phyloP scores from a whole-genome alignment of 2,888 invertebrate species.

The Tetheella fluctuosa region DNA sequence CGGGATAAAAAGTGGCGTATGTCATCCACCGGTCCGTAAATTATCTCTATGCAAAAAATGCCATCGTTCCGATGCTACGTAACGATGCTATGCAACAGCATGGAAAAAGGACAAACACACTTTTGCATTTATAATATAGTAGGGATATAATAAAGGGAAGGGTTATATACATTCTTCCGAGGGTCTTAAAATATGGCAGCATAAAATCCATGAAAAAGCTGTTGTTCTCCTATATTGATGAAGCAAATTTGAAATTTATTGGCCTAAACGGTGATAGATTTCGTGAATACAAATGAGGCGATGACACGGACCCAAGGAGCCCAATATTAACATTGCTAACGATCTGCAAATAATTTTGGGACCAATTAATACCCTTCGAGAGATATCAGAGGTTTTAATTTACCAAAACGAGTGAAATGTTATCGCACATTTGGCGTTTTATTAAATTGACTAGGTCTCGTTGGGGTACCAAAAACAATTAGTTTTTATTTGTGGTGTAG shows the following conservation, averaged over 20 bases:
- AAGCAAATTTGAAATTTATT: slow-evolving; percentile 16
- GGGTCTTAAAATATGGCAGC: neutral
- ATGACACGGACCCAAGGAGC: slow-evolving; percentile 14
- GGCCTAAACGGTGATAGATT: slow-evolving; percentile 18
- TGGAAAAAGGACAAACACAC: no score
- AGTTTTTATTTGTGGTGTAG: slow-evolving; percentile 3
- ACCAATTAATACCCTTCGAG: slow-evolving; percentile 9
- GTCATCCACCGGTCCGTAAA: no score
- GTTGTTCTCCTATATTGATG: neutral
- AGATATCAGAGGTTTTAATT: slow-evolving; percentile 1
- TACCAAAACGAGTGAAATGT: neutral
- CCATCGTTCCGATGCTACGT: no score
- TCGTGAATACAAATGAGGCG: slow-evolving; percentile 25
- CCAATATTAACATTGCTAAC: slow-evolving; percentile 25
- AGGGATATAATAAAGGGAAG: no score
- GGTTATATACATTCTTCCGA: no score
- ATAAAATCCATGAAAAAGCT: neutral
- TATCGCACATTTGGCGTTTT: neutral
- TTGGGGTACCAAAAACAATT: neutral
- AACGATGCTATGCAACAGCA: no score
- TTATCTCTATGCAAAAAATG: no score
- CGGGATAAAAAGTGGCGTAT: no score
- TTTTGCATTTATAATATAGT: no score
- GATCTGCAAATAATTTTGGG: slow-evolving; percentile 27
- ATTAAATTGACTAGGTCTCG: neutral